Base-by-base conservation (phyloP, 1,140 invertebrate species). In the Camponotus floridanus region DNA sequence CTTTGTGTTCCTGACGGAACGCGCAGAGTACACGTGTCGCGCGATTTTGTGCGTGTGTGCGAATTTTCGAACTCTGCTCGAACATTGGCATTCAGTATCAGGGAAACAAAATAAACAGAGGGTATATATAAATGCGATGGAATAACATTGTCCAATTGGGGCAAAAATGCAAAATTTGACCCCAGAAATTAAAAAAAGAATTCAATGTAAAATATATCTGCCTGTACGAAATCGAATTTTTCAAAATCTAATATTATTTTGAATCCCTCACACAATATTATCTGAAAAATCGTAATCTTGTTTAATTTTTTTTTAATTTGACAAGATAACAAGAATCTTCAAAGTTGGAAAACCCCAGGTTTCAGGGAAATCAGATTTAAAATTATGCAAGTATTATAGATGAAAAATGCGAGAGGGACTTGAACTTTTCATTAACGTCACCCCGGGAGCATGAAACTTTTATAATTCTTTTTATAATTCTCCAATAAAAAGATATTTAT, bases 381-480 rank as follows among this genome's bases (percentile, higher is more conserved):
- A 78, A 42, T 65, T 48, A 36, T 3, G 1, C 26, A 33, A 26
- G 8, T 42, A 31, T 64, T 8, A n/a, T 9, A 6, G 2, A 13
- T 7, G 11, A 7, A 13, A 57, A 70, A 57, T 1, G 8, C 33
- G 8, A 4, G 42, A 36, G 18, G 13, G 74, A 83, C 68, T 62
- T 45, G 79, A 73, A 73, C 39, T 74, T 61, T 21, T 42, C 21
- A 18, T n/a, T 73, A 73, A 73, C 39, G 31, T 4, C 45, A 4
- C 39, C 55, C 8, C 33, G 21, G 9, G 15, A 11, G 9, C 4
- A 5, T 45, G 15, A 15, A 6, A 18, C 18, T 51, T 51, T 55
- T 33, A 61, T 59, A 59, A 33, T 31, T 45, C 67, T 81, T 81
- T 83, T 83, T 74, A 73, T 62, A 74, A 61, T 83, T 45, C 26